phyloP scores from a whole-genome alignment of 2,113 vertebrate genomes.

The Candoia aspera region DNA sequence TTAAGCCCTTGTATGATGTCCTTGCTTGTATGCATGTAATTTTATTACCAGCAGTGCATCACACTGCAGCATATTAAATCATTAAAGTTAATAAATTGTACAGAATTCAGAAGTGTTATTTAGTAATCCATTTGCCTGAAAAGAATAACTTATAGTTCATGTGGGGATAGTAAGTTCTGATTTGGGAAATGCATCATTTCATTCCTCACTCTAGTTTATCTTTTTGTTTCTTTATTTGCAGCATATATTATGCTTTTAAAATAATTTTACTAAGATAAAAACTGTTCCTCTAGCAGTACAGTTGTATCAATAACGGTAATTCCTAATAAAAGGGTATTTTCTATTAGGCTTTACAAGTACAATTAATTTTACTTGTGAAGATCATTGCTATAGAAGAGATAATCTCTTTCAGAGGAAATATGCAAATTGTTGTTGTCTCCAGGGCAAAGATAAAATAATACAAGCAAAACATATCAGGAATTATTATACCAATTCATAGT shows the following conservation, averaged over 20 bases:
- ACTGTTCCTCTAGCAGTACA: slow-evolving; percentile 35
- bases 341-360: slow-evolving; percentile 39
- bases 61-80: slow-evolving; percentile 30
- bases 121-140: background rate
- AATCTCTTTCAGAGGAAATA: slow-evolving; percentile 22
- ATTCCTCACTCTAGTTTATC: background rate
- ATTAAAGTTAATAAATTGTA: slow-evolving; percentile 26
- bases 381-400: background rate
- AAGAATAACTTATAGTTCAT: slow-evolving; percentile 26
- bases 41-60: slow-evolving; percentile 31
- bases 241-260: slow-evolving; percentile 30
- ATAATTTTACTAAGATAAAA: slow-evolving; percentile 31
- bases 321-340: slow-evolving; percentile 41
- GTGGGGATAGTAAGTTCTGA: slow-evolving; percentile 26
- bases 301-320: slow-evolving; percentile 15
- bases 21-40: background rate
- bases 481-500: slow-evolving; percentile 46
- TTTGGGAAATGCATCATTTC: background rate
- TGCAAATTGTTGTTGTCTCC: slow-evolving; percentile 26
- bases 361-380: slow-evolving; percentile 29
- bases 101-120: slow-evolving; percentile 17
- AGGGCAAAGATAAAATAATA: slow-evolving; percentile 49
- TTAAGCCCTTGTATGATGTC: background rate
- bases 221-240: slow-evolving; percentile 19
- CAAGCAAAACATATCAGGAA: slow-evolving; percentile 38